Conservation (phyloP, 2,113 vertebrate species). For the Psilopsiagon aurifrons region DNA sequence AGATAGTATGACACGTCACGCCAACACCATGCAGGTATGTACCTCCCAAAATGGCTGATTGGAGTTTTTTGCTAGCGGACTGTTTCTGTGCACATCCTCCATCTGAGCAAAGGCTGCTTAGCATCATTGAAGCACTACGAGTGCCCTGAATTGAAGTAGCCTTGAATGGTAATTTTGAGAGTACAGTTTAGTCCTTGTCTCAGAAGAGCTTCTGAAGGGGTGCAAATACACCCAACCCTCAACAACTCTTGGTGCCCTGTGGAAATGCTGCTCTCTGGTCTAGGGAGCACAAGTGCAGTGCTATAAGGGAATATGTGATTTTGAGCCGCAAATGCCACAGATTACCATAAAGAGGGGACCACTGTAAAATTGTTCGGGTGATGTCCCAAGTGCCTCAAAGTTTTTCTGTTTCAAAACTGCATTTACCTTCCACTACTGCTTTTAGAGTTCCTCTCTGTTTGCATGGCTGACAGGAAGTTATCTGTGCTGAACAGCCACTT, state of each 20-base stretch:
- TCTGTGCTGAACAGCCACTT: neutral
- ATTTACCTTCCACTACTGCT: neutral
- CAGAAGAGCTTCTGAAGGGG: neutral
- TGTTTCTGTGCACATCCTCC: neutral
- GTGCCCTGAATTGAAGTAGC: neutral
- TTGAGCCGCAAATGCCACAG: neutral
- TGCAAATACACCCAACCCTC: neutral
- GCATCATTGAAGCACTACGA: accelerated
- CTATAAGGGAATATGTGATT: accelerated
- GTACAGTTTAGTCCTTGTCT: accelerated
- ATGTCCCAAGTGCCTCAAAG: neutral
- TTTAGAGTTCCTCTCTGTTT: neutral
- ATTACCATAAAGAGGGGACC: neutral
- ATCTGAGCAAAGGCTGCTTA: neutral
- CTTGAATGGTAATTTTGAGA: accelerated
- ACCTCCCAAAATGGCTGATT: neutral
- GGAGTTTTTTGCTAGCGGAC: neutral
- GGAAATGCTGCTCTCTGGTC: neutral
- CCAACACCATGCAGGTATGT: slow-evolving; percentile 25
- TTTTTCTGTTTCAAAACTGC: neutral
- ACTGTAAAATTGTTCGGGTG: neutral
- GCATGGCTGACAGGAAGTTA: neutral
- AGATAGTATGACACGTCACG: neutral
- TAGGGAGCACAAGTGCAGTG: neutral
- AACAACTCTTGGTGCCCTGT: accelerated